These are phyloP conservation scores for Verasper variegatus DNA, from an alignment of 2,113 vertebrate genomes.

Conservation along the genomic window DNA sequence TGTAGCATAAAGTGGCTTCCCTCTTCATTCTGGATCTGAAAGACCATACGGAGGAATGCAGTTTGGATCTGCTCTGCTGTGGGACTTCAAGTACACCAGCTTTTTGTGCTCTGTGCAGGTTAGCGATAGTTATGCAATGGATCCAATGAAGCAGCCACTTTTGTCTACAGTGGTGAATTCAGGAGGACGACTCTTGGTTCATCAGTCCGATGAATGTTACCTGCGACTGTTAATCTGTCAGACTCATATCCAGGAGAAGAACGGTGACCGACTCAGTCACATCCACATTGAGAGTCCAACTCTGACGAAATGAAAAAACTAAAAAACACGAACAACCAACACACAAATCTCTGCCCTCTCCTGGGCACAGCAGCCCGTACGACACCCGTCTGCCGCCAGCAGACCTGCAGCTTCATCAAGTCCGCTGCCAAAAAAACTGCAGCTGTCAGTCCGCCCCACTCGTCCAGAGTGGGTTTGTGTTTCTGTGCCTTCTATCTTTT, in stretches of 20 bases:
- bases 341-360: slow-evolving; percentile 44
- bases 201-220: slow-evolving; percentile 28
- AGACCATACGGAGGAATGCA: slow-evolving; percentile 15
- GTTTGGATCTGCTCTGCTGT: slow-evolving; percentile 6
- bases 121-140: slow-evolving; percentile 27
- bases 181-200: slow-evolving; percentile 30
- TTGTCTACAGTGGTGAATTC: slow-evolving; percentile 36
- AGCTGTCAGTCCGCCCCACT: slow-evolving; percentile 63
- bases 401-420: slow-evolving; percentile 58
- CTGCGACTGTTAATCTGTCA: slow-evolving; percentile 15
- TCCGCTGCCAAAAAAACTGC: slow-evolving; percentile 55
- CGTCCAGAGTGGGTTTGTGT: slow-evolving; percentile 65
- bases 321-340: slow-evolving; percentile 16
- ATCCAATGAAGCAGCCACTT: slow-evolving; percentile 21
- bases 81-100: slow-evolving; percentile 29
- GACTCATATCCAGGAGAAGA: not conserved
- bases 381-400: slow-evolving; percentile 53
- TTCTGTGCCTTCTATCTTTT: slow-evolving; percentile 81
- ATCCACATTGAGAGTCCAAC: slow-evolving; percentile 27
- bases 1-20: slow-evolving; percentile 49
- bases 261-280: not conserved
- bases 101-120: slow-evolving; percentile 34
- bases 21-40: slow-evolving; percentile 31
- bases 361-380: slow-evolving; percentile 39
- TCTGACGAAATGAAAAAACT: slow-evolving; percentile 12